Percentiles rank a stretch among this genome's conserved stretches.
phyloP scores from a whole-genome alignment of 2,113 vertebrate genomes.

The Stercorarius parasiticus region DNA sequence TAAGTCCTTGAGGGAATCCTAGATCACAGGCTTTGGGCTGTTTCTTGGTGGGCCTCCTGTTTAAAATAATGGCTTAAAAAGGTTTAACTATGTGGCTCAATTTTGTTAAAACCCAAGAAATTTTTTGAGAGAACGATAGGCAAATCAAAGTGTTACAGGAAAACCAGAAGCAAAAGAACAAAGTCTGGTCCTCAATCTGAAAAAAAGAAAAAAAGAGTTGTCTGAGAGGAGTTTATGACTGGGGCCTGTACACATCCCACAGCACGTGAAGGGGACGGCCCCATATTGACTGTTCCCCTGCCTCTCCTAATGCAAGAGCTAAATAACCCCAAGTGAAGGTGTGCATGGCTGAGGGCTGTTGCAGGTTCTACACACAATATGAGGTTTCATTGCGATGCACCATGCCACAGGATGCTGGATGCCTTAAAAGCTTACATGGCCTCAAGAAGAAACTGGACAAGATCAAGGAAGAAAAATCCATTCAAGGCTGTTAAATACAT shows the following conservation, averaged over 20 bases:
- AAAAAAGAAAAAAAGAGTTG: neutral
- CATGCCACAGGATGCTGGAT: neutral
- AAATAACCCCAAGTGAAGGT: neutral
- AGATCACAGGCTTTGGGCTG: neutral
- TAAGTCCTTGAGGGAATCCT: neutral
- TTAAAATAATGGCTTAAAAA: neutral
- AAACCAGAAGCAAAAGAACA: neutral
- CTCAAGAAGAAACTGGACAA: neutral
- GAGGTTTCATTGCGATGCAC: neutral
- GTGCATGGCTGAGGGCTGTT: fast-evolving
- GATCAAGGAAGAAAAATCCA: neutral
- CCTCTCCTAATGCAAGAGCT: neutral
- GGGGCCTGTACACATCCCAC: fast-evolving
- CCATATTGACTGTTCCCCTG: neutral
- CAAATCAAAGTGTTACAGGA: neutral
- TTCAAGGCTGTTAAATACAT: neutral
- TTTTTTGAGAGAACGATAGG: neutral
- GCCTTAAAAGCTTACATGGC: neutral
- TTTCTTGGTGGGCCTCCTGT: neutral
- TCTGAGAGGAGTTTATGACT: neutral
- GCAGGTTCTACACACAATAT: neutral
- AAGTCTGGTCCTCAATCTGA: neutral
- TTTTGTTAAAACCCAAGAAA: neutral
- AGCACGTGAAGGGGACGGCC: neutral
- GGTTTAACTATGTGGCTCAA: fast-evolving